Evolutionary conservation across 1,140 invertebrate species (phyloP).

Genomic region (Pissodes strobi): DNA sequence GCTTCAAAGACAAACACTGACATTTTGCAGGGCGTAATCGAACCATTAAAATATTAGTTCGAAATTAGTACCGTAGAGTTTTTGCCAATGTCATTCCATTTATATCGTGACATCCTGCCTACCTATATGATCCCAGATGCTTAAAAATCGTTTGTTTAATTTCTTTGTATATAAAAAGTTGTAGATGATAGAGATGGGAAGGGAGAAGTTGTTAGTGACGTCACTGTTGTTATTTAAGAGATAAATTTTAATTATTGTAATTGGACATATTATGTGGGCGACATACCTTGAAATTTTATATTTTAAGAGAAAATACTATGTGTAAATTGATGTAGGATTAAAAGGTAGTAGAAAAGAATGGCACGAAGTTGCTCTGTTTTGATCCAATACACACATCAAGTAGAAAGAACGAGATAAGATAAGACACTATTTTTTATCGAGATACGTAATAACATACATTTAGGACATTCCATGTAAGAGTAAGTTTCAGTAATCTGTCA

Average conservation of each 20-base stretch:
- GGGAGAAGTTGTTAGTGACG: conserved; percentile 4
- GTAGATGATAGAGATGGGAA: conserved; percentile 7
- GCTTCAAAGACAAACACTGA: too few relatives aligned
- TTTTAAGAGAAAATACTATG: conserved; percentile 1
- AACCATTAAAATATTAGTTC: too few relatives aligned
- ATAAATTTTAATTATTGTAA: conserved; percentile 17
- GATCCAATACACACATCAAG: neutral
- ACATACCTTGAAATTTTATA: conserved; percentile 13
- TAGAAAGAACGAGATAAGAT: conserved; percentile 2
- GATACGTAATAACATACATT: conserved; percentile 31
- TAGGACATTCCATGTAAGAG: conserved; percentile 32
- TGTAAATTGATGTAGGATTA: too few relatives aligned
- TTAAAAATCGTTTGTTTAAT: neutral
- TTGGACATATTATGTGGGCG: neutral
- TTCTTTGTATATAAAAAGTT: conserved; percentile 14
- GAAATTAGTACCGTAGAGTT: too few relatives aligned
- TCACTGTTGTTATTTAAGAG: conserved; percentile 16
- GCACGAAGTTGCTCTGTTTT: too few relatives aligned
- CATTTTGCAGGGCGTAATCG: too few relatives aligned
- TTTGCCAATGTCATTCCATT: too few relatives aligned
- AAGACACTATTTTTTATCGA: conserved; percentile 34
- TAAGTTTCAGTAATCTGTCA: conserved; percentile 17
- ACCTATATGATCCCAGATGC: too few relatives aligned
- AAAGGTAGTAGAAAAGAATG: too few relatives aligned
- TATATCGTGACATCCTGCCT: too few relatives aligned